Evolutionary conservation across 2,888 invertebrate genomes (phyloP).

Genomic region (Pollenia labialis): DNA sequence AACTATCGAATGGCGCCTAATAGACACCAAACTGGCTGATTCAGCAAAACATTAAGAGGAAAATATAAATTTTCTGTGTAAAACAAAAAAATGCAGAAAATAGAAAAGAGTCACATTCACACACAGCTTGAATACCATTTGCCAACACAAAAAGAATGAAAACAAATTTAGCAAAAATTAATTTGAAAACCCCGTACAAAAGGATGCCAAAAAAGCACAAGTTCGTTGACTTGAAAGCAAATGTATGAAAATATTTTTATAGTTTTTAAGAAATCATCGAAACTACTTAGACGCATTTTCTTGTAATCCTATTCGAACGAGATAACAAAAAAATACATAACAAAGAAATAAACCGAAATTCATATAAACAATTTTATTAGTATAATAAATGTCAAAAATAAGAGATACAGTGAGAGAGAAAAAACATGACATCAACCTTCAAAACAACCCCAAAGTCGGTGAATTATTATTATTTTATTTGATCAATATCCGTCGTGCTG

Average conservation of each 20-base stretch:
- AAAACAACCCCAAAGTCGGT: slow-evolving; percentile 46
- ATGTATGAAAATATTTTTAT: slow-evolving; percentile 19
- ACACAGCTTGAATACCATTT: slow-evolving; percentile 51
- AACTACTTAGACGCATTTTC: slow-evolving; percentile 36
- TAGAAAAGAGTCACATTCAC: slow-evolving; percentile 16
- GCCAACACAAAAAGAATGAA: slow-evolving; percentile 15
- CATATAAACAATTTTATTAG: slow-evolving; percentile 25
- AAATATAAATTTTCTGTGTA: slow-evolving; percentile 41
- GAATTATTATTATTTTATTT: slow-evolving; percentile 59
- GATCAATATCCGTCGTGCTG: slow-evolving; percentile 59
- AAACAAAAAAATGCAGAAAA: neutral
- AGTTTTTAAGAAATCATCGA: slow-evolving; percentile 13
- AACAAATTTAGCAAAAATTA: slow-evolving; percentile 2
- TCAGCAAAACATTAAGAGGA: slow-evolving; percentile 52
- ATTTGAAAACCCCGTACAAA: neutral
- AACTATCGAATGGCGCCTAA: slow-evolving; percentile 64
- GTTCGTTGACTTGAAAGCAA: slow-evolving; percentile 61
- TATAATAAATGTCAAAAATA: neutral
- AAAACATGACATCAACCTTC: slow-evolving; percentile 61
- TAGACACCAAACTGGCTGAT: slow-evolving; percentile 63
- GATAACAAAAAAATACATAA: neutral
- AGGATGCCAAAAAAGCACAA: slow-evolving; percentile 45
- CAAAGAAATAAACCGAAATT: neutral
- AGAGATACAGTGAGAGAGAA: neutral
- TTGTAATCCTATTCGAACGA: neutral